A percentile compares a stretch with the other conserved stretches of the same genome.
phyloP scores from a whole-genome alignment of 2,888 invertebrate genomes.

The Himalopsyche japonica region DNA sequence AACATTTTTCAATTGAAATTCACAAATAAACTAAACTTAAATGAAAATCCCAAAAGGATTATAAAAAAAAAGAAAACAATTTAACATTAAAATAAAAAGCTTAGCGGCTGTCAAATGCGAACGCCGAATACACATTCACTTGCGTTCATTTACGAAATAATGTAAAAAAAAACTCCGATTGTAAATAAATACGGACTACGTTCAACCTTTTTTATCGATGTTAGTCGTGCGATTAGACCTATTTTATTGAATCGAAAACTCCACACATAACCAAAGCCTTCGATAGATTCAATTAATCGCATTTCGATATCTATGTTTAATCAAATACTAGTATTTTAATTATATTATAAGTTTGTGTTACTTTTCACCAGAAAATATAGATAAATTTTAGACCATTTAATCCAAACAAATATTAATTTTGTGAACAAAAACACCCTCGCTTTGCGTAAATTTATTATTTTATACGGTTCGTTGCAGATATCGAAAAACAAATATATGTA shows the following conservation, averaged over 20 bases:
- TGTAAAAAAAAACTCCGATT: not conserved
- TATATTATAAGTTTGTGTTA: no score
- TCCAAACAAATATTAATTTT: no score
- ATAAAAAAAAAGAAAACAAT: not conserved
- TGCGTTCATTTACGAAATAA: not conserved
- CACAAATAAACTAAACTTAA: not conserved
- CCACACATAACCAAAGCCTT: not conserved
- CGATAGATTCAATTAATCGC: not conserved
- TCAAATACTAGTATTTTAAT: no score
- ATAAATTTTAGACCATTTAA: no score
- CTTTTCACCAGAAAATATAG: no score
- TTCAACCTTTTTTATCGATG: not conserved
- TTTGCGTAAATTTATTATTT: no score
- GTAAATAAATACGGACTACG: not conserved
- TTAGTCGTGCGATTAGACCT: not conserved
- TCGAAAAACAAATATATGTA: no score
- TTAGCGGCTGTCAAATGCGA: not conserved
- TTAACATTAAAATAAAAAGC: not conserved
- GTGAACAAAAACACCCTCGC: no score
- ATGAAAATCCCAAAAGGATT: not conserved
- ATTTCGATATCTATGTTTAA: no score
- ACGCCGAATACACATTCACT: not conserved
- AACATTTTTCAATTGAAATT: not conserved
- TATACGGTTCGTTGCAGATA: no score
- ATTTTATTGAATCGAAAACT: not conserved